Base-by-base conservation (phyloP, 1,140 invertebrate genomes). In the Bombus sylvicola region DNA sequence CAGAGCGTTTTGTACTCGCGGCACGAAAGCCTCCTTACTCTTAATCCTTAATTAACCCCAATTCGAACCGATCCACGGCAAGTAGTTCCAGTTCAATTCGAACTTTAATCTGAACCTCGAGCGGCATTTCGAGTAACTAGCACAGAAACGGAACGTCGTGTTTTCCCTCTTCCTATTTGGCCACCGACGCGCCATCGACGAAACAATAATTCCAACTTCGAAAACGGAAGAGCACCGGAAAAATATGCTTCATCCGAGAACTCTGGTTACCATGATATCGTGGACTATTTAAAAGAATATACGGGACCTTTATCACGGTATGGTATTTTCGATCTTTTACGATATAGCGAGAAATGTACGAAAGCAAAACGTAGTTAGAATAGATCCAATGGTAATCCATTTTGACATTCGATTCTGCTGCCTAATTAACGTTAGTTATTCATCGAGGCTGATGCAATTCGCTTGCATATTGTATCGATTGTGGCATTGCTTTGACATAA, bases 11-110 rank as follows among this genome's bases (percentile, higher is more conserved):
- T 68, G 83, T 79, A 84, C 22, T 47, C 75, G 39, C 31, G 66
- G 83, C 83, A 86, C 77, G 81, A 81, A 87, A 81, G 81, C 81
- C 69, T 89, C 68, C 88, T 81, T 78, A 41, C 80, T 89, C 88
- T 86, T 90, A 90, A 90, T 90, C 89, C 89, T 90, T 90, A 90
- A 90, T 90, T 90, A 90, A 90, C 89, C 87, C 78, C 80, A 78
- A 88, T 90, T 88, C 89, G 75, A 88, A 74, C 80, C 86, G 82
- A 90, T 90, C 82, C 68, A 76, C 37, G 66, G 31, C 79, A 83
- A 90, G 77, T 76, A 81, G 75, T 87, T 81, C 81, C 88, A 66
- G 72, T 77, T 83, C 84, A 76, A 89, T 80, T 81, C 89, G 74
- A 90, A 90, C 89, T 90, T 90, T 90, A 83, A 90, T 90, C 89